Percentiles rank a stretch among this genome's conserved stretches.
Conservation (phyloP, 2,113 vertebrate genomes). For the Excalfactoria chinensis region DNA sequence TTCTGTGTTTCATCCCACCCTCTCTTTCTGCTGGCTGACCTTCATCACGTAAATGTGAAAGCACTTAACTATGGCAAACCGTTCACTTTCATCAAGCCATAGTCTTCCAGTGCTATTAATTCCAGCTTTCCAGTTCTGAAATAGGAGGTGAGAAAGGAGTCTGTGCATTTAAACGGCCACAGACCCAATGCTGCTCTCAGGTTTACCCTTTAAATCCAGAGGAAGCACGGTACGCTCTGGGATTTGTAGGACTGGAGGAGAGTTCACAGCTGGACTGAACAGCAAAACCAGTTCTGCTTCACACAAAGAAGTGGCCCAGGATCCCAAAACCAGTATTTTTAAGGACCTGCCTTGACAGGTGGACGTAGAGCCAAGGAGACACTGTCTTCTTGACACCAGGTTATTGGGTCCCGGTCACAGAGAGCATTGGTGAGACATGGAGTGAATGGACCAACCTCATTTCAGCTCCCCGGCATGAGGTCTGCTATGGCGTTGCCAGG, state of each 20-base stretch:
- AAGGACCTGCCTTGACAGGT: background rate
- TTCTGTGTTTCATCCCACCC: constrained; percentile 25
- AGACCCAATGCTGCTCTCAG: background rate
- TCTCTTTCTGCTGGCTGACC: constrained; percentile 48
- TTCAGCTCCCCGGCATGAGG: rapidly evolving
- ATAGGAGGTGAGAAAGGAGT: constrained; percentile 15
- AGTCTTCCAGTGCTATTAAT: background rate
- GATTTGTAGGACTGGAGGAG: background rate
- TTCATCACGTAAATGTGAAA: constrained; percentile 58
- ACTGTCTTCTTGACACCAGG: background rate
- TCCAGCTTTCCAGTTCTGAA: constrained; percentile 25
- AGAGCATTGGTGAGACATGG: background rate
- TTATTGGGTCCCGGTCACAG: background rate
- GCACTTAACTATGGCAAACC: constrained; percentile 20
- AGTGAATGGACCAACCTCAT: background rate
- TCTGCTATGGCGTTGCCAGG: background rate
- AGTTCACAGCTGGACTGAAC: background rate
- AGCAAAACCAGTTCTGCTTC: background rate
- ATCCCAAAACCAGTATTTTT: background rate
- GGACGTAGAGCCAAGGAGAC: too few relatives aligned
- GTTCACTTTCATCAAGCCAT: background rate
- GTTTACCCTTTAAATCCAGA: background rate
- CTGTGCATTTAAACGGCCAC: background rate
- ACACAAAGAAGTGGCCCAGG: background rate
- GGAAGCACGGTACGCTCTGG: background rate